Evolutionary conservation across 2,888 invertebrate genomes (phyloP), one percentile per base, ranked within the genome.

Genomic region (Scrobipalpa costella): DNA sequence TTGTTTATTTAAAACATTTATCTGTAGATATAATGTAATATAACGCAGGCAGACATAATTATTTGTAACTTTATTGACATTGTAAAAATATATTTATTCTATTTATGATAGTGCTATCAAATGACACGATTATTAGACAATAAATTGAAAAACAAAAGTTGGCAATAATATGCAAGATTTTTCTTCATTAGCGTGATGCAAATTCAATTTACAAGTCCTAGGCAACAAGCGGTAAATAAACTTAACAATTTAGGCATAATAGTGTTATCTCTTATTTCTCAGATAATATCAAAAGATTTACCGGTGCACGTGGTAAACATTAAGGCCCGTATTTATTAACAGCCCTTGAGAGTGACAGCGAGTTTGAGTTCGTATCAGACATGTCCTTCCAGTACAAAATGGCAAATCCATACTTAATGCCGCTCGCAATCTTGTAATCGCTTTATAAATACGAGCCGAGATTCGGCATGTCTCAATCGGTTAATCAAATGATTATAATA

Each of bases 21-120:
- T 7, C 44, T 0, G 27, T 27, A 27, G 27, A n/a, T n/a, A n/a
- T n/a, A n/a, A n/a, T 27, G 2, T 27, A 27, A 27, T 27, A 27
- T 27, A 27, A 27, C 27, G 27, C 27, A 27, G 27, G 27, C 44
- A 44, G 44, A 44, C 44, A 44, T n/a, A 44, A 44, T 44, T 15
- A 40, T n/a, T 44, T 44, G 44, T 15, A 44, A 44, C 15, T 15
- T 15, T 44, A 44, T 44, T 44, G 44, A 44, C 44, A 15, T 44
- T 44, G 15, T 44, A 44, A 44, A 44, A 13, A 40, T 13, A 13
- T 15, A 44, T n/a, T 7, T 44, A n/a, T n/a, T n/a, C n/a, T n/a
- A 44, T 44, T 44, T 44, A n/a, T 44, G 44, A 44, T 44, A 44
- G n/a, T 44, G 44, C 44, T 44, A 44, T 44, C 15, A 44, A 15